A percentile compares a stretch with the other conserved stretches of the same genome.
phyloP scores from a whole-genome alignment of 2,888 invertebrate species.

The Ectemnius lituratus region DNA sequence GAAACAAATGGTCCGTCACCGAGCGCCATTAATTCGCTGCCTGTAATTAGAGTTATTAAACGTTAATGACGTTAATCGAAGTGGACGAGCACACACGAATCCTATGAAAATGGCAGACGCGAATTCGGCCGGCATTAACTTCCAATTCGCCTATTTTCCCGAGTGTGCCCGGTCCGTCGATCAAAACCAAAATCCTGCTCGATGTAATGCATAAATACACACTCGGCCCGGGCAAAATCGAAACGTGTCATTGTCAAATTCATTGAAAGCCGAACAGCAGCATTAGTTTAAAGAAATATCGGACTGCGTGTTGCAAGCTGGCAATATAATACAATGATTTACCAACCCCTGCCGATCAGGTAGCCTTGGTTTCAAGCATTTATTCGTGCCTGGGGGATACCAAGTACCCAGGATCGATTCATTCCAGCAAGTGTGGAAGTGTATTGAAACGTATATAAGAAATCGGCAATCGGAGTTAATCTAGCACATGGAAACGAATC shows the following conservation, averaged over 20 bases:
- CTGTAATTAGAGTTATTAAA: slow-evolving; percentile 10
- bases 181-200: slow-evolving; percentile 2
- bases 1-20: slow-evolving; percentile 2
- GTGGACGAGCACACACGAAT: neutral
- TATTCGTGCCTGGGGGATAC: too few relatives aligned
- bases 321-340: too few relatives aligned
- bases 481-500: neutral
- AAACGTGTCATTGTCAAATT: neutral
- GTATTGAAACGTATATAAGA: too few relatives aligned
- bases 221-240: neutral
- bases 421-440: too few relatives aligned
- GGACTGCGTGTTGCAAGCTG: too few relatives aligned
- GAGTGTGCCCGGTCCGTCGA: neutral
- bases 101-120: slow-evolving; percentile 3
- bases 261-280: too few relatives aligned
- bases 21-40: slow-evolving; percentile 7
- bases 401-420: too few relatives aligned
- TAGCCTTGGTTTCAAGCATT: too few relatives aligned
- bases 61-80: slow-evolving; percentile 5
- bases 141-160: slow-evolving; percentile 11
- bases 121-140: slow-evolving; percentile 2
- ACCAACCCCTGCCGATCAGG: too few relatives aligned
- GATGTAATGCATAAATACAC: slow-evolving; percentile 7
- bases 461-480: too few relatives aligned
- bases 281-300: too few relatives aligned